A percentile compares a stretch with the other conserved stretches of the same genome.
These are phyloP conservation scores for Rhynchomys soricoides DNA, from an alignment of 2,113 vertebrate genomes.

Conservation along the genomic window DNA sequence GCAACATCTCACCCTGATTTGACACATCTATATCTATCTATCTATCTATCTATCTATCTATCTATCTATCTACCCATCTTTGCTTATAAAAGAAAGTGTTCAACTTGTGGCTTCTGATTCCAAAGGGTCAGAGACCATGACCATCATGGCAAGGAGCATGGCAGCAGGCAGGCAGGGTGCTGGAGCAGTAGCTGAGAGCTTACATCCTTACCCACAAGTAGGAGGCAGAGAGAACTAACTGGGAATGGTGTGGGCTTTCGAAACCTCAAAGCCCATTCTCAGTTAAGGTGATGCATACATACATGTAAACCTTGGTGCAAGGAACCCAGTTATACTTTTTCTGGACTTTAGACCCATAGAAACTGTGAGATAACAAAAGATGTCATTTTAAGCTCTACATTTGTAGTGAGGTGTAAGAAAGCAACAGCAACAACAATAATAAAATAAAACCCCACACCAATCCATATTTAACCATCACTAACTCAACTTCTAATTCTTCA, in stretches of 20 bases:
- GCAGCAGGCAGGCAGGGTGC: neutral
- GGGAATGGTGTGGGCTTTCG: neutral
- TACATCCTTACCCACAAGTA: neutral
- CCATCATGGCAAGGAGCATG: neutral
- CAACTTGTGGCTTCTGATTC: neutral
- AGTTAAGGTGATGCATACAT: no score
- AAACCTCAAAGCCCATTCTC: neutral
- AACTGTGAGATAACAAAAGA: neutral
- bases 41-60: neutral
- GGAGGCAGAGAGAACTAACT: neutral
- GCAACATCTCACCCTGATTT: constrained; percentile 56
- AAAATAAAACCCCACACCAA: neutral
- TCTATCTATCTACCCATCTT: neutral
- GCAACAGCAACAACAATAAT: neutral
- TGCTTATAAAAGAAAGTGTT: neutral
- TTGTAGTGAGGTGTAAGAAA: neutral
- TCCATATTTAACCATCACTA: neutral
- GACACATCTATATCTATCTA: neutral
- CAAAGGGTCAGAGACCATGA: neutral
- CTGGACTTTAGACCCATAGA: neutral
- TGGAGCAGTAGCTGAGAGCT: neutral
- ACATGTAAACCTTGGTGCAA: neutral
- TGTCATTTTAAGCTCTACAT: neutral
- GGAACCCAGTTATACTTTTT: neutral
- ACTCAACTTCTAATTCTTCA: neutral